Percentiles rank a stretch among this genome's conserved stretches.
These are phyloP conservation scores for Germaria angustata DNA, from an alignment of 2,888 invertebrate genomes.

Conservation along the genomic window DNA sequence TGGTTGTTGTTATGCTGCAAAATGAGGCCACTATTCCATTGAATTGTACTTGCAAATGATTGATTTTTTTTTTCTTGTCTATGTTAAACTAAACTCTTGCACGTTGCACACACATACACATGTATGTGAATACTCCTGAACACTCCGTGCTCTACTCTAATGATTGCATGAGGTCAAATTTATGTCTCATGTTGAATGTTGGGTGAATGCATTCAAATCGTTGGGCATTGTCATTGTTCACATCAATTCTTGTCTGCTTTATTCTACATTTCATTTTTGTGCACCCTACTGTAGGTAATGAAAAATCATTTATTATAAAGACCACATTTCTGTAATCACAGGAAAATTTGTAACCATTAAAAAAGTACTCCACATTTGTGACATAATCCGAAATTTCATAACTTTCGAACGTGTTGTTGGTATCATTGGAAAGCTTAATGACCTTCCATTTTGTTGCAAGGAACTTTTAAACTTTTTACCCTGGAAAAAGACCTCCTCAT, in stretches of 20 bases:
- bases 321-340: too few relatives aligned
- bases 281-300: background rate
- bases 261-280: background rate
- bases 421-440: too few relatives aligned
- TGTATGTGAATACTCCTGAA: background rate
- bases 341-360: too few relatives aligned
- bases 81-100: conserved; percentile 33
- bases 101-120: background rate
- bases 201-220: conserved; percentile 57
- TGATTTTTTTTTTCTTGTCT: conserved; percentile 14
- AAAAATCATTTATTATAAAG: background rate
- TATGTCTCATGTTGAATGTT: conserved; percentile 53
- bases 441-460: too few relatives aligned
- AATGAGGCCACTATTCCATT: conserved; percentile 52
- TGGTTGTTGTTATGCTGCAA: conserved; percentile 57
- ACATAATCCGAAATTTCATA: too few relatives aligned
- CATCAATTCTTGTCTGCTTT: conserved; percentile 5
- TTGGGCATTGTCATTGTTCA: conserved; percentile 48
- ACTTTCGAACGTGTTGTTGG: too few relatives aligned
- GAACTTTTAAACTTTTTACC: too few relatives aligned
- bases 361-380: too few relatives aligned
- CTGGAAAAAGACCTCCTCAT: too few relatives aligned
- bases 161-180: conserved; percentile 65
- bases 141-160: conserved; percentile 16
- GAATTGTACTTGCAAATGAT: conserved; percentile 23